Evolutionary conservation across 2,888 invertebrate genomes (phyloP).

Genomic region (Hydropsyche betteni): DNA sequence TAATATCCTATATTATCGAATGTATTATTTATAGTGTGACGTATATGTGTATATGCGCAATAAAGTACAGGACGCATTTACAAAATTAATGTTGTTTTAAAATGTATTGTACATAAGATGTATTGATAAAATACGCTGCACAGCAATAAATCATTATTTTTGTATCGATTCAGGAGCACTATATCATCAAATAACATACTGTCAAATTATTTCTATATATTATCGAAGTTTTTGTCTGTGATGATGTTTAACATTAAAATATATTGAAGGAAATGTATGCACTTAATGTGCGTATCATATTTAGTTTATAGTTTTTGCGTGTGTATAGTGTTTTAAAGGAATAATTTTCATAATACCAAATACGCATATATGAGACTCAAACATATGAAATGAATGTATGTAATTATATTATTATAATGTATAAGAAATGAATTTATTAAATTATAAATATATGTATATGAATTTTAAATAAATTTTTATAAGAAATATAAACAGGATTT

Average conservation of each 20-base stretch:
- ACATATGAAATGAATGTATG: background rate
- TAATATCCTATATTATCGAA: conserved; percentile 30
- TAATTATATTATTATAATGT: conserved; percentile 7
- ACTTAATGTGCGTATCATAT: too few relatives aligned
- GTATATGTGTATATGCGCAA: conserved; percentile 10
- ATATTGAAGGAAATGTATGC: background rate
- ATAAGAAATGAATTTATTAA: too few relatives aligned
- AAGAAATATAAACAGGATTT: too few relatives aligned
- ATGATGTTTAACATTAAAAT: conserved; percentile 16
- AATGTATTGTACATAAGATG: conserved; percentile 6
- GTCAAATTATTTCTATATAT: conserved; percentile 6
- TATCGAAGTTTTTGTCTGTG: conserved; percentile 12
- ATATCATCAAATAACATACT: conserved; percentile 17
- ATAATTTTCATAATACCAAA: background rate
- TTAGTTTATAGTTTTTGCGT: too few relatives aligned
- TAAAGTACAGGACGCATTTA: conserved; percentile 8
- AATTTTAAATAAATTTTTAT: too few relatives aligned
- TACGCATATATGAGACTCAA: conserved; percentile 29
- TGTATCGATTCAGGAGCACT: background rate
- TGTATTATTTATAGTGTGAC: conserved; percentile 19
- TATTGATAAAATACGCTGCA: background rate
- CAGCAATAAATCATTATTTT: conserved; percentile 22
- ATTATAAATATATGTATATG: too few relatives aligned
- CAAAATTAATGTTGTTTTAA: conserved; percentile 19
- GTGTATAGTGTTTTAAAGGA: background rate